These are phyloP conservation scores for Pygmarrhopalites habei DNA, from an alignment of 1,140 invertebrate species.

Conservation along the genomic window DNA sequence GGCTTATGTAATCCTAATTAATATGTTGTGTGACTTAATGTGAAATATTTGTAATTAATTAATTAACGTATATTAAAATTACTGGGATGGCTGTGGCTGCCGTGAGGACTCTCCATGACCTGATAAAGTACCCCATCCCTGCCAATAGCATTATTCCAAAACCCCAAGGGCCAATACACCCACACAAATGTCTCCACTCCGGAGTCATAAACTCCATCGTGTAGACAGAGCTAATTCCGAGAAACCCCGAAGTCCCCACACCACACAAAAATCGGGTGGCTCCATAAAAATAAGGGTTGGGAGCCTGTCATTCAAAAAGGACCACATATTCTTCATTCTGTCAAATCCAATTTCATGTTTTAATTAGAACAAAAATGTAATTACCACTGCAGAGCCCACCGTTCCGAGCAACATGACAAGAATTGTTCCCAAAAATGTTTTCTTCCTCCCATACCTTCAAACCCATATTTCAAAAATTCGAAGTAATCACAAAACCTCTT, in stretches of 20 bases:
- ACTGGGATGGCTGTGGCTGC: conserved; percentile 19
- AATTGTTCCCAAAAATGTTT: not conserved
- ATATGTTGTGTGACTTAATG: not conserved
- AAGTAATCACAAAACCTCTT: no score
- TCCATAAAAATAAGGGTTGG: conserved; percentile 18
- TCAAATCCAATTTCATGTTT: no score
- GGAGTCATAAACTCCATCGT: conserved; percentile 27
- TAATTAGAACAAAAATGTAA: no score
- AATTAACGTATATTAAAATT: conserved; percentile 4
- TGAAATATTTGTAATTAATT: conserved; percentile 3
- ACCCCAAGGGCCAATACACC: conserved; percentile 14
- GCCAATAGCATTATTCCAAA: conserved; percentile 23
- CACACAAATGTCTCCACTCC: conserved; percentile 13
- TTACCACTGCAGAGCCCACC: conserved; percentile 8
- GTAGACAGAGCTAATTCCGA: conserved; percentile 12
- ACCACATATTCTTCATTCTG: no score
- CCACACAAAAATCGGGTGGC: conserved; percentile 10
- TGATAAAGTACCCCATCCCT: conserved; percentile 17
- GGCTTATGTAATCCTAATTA: no score
- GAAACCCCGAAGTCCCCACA: conserved; percentile 10
- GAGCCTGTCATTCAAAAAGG: no score
- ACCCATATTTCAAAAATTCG: no score
- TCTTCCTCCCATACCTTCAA: conserved; percentile 16
- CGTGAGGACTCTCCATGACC: conserved; percentile 17
- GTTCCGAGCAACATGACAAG: conserved; percentile 1